Evolutionary conservation across 2,113 vertebrate genomes (phyloP).

Genomic region (Eulemur rufifrons): DNA sequence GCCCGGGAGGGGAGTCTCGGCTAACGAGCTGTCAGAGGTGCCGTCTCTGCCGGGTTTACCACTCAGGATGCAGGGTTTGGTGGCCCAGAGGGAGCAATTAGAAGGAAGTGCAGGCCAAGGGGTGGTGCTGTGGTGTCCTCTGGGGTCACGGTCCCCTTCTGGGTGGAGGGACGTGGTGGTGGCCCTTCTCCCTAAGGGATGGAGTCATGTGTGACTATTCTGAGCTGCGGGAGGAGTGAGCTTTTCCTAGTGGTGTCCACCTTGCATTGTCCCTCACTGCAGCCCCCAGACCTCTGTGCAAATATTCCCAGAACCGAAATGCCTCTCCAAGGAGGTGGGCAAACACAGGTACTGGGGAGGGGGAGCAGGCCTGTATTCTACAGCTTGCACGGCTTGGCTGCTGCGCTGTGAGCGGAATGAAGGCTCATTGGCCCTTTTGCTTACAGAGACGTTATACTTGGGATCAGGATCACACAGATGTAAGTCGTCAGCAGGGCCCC

Average conservation of each 20-base stretch:
- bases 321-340: not conserved
- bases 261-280: not conserved
- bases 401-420: too few relatives aligned
- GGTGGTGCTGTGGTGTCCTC: accelerated
- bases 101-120: accelerated
- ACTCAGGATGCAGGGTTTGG: not conserved
- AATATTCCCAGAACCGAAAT: not conserved
- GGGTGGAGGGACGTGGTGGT: not conserved
- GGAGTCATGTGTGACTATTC: too few relatives aligned
- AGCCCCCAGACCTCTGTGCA: not conserved
- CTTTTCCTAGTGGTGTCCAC: accelerated
- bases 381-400: accelerated
- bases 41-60: not conserved
- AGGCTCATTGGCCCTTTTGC: not conserved
- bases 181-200: not conserved
- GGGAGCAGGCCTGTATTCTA: too few relatives aligned
- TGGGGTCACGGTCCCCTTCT: not conserved
- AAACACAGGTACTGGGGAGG: accelerated
- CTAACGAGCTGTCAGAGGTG: accelerated
- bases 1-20: not conserved
- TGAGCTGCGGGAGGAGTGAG: not conserved
- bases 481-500: not conserved
- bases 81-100: not conserved
- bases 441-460: not conserved
- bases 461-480: not conserved